Evolutionary conservation across 2,888 invertebrate species (phyloP).

Genomic region (Eupithecia inturbata): DNA sequence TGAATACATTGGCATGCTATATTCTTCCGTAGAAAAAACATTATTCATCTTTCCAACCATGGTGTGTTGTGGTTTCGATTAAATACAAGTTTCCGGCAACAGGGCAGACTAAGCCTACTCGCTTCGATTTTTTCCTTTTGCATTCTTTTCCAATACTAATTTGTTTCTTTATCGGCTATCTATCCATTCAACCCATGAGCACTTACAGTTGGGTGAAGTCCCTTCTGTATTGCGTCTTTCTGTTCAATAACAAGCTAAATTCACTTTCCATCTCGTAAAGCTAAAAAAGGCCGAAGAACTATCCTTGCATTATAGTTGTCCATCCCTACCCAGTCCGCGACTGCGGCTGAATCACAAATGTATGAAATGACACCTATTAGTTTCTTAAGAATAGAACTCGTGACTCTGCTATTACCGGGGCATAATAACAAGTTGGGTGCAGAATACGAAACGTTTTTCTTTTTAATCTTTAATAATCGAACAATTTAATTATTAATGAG

Average conservation of each 20-base stretch:
- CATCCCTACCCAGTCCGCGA: slow-evolving; percentile 41
- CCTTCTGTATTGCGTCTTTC: background rate
- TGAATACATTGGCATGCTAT: background rate
- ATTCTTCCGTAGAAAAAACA: background rate
- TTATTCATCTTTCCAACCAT: background rate
- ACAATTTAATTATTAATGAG: slow-evolving; percentile 3
- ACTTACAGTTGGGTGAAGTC: background rate
- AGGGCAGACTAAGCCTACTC: background rate
- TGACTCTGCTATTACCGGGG: slow-evolving; percentile 55
- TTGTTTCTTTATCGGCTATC: background rate
- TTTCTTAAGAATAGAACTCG: slow-evolving; percentile 53
- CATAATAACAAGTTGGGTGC: slow-evolving; percentile 44
- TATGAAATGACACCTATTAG: slow-evolving; percentile 58
- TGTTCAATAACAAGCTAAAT: no score
- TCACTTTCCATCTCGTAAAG: background rate
- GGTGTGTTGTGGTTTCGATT: background rate
- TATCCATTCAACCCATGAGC: background rate
- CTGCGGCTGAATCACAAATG: slow-evolving; percentile 65
- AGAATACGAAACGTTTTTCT: slow-evolving; percentile 21
- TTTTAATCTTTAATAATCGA: slow-evolving; percentile 12
- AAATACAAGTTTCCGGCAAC: background rate
- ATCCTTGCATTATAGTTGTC: background rate
- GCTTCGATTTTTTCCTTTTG: background rate
- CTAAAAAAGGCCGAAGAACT: background rate
- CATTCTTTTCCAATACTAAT: background rate